phyloP scores from a whole-genome alignment of 2,797 vertebrate species.

The Epinephelus coioides region DNA sequence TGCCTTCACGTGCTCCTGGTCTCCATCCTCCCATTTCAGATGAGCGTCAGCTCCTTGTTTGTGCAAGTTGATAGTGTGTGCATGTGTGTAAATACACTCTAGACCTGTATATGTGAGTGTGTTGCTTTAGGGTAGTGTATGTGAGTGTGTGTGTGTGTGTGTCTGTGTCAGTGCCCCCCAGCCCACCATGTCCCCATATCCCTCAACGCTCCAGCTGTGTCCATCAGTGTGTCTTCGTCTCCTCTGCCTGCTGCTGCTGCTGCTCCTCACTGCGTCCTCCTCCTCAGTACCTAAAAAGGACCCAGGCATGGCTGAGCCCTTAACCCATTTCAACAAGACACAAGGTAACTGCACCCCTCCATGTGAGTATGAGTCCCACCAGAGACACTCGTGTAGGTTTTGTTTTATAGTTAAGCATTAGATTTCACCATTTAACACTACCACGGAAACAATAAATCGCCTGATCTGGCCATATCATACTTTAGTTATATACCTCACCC shows the following conservation, averaged over 20 bases:
- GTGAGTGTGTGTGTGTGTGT: constrained; percentile 28
- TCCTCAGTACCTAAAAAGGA: background rate
- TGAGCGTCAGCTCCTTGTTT: background rate
- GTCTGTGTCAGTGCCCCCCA: constrained; percentile 24
- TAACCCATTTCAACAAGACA: background rate
- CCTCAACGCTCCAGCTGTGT: constrained; percentile 36
- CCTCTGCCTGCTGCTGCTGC: constrained; percentile 61
- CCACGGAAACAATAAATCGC: too few relatives aligned
- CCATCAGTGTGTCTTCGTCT: constrained; percentile 43
- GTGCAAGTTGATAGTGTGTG: background rate
- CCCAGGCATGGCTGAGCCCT: fast-evolving
- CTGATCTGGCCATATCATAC: too few relatives aligned
- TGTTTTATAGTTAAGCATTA: too few relatives aligned
- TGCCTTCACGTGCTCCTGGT: constrained; percentile 7
- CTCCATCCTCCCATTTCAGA: constrained; percentile 4
- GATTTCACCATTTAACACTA: too few relatives aligned
- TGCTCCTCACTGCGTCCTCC: constrained; percentile 36
- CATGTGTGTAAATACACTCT: constrained; percentile 1
- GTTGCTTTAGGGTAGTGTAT: constrained; percentile 18
- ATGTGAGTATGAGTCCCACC: constrained; percentile 48
- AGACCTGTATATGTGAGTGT: constrained; percentile 18
- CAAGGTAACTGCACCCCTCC: background rate
- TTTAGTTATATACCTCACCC: too few relatives aligned
- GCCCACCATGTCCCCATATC: constrained; percentile 63
- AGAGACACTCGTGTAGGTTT: too few relatives aligned